Base-by-base conservation (phyloP, 2,113 vertebrate genomes). In the Arenaria interpres region DNA sequence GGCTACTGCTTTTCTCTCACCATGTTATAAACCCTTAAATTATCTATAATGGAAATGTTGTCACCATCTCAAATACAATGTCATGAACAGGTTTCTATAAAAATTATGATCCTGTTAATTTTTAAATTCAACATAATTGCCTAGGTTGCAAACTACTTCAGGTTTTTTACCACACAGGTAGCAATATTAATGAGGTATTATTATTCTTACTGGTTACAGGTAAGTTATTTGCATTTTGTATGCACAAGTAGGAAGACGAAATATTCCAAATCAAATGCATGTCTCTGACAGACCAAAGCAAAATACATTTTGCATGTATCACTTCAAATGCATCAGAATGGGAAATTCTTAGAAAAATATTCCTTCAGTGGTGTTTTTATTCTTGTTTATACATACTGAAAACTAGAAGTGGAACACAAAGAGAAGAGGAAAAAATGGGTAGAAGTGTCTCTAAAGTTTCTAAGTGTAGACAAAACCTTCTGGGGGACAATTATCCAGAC, bases 11-110 rank as follows among this genome's bases (percentile, higher is more conserved):
- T 48, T 71, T 37, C n/a, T 83, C 53, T 64, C 78, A 56, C 32
- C 54, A 15, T 64, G 43, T 68, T 79, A 84, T 62, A 88, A 75
- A 77, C 0, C 0, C 14, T 78, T 92, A 69, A 66, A 82, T 91
- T 92, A 92, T 83, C 95, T 86, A 81, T 78, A 85, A 84, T 56
- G 78, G 45, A 80, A 93, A 86, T 51, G 14, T 25, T 67, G 77
- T 72, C 35, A 75, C 35, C 30, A 67, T 83, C 71, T 93, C 46
- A 74, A 66, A 77, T 67, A 73, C 7, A 53, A 33, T 20, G 7
- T 25, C 30, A 91, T 20, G 41, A 91, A 66, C 37, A 83, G 22
- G 21, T 7, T 66, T 21, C 33, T 78, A 37, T 33, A 71, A 89
- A 92, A 80, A 76, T 48, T 37, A 24, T 27, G 41, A 78, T 81